These are phyloP conservation scores for Agelaius phoeniceus DNA, from an alignment of 2,113 vertebrate genomes.

Conservation along the genomic window DNA sequence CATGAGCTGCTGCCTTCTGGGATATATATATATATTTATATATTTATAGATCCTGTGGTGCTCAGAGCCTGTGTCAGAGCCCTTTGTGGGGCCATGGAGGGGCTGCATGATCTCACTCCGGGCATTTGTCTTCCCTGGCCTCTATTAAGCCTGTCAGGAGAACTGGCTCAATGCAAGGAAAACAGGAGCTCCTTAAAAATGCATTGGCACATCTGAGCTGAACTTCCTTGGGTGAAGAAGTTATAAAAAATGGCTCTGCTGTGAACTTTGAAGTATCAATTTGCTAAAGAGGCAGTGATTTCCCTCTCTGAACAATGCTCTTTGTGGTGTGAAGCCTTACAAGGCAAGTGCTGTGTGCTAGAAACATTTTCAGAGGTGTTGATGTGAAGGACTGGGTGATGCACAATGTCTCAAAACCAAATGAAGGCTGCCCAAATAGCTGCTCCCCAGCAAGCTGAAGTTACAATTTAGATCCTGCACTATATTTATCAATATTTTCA, in stretches of 20 bases:
- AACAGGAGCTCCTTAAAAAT: conserved; percentile 1
- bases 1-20: not conserved
- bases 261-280: not conserved
- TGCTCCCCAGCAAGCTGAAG: not conserved
- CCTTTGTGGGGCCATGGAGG: not conserved
- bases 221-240: not conserved
- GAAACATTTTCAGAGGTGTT: not conserved
- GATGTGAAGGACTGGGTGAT: not conserved
- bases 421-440: not conserved
- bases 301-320: not conserved
- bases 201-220: not conserved
- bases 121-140: not conserved
- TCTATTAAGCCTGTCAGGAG: not conserved
- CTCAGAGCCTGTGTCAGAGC: not conserved
- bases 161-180: not conserved
- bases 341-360: not conserved
- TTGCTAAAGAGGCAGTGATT: not conserved
- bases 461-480: not conserved
- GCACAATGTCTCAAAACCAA: not conserved
- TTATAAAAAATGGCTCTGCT: not conserved
- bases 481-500: not conserved
- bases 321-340: not conserved
- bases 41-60: not conserved
- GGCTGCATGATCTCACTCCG: conserved; percentile 8
- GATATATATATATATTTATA: not conserved